These are phyloP conservation scores for Cordylochernes scorpioides DNA, from an alignment of 2,888 invertebrate genomes.

Conservation along the genomic window DNA sequence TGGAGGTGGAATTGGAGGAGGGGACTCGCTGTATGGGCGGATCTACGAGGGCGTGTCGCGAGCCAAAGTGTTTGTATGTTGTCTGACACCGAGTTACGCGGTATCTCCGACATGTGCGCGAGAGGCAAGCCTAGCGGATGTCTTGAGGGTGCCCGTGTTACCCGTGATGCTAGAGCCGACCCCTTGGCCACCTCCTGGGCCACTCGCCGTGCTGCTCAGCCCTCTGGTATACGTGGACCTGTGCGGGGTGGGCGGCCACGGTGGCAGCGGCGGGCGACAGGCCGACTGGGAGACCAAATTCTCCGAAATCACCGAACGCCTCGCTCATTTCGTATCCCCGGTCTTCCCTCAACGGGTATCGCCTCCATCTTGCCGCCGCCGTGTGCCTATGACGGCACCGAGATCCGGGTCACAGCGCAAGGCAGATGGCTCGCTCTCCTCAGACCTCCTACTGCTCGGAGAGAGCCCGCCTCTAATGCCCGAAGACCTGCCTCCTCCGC, in stretches of 20 bases:
- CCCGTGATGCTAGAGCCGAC: conserved; percentile 23
- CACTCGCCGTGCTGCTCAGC: conserved; percentile 23
- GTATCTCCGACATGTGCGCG: conserved; percentile 23
- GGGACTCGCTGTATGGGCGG: conserved; percentile 21
- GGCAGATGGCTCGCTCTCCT: no score
- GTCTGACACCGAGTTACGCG: conserved; percentile 19
- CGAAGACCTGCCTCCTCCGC: no score
- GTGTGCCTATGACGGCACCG: no score
- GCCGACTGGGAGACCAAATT: conserved; percentile 16
- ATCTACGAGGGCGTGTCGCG: conserved; percentile 24
- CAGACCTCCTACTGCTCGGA: no score
- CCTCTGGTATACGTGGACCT: conserved; percentile 24
- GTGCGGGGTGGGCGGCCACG: conserved; percentile 20
- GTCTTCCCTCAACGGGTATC: conserved; percentile 4
- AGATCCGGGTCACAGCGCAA: no score
- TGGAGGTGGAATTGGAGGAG: conserved; percentile 23
- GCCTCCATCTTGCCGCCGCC: no score
- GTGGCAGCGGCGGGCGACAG: conserved; percentile 15
- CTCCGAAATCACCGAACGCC: conserved; percentile 14
- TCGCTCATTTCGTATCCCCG: conserved; percentile 13
- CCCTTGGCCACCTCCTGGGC: conserved; percentile 26
- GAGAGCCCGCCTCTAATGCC: no score
- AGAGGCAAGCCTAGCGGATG: conserved; percentile 24
- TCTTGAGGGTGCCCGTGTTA: conserved; percentile 24
- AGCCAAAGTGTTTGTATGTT: conserved; percentile 19